These are phyloP conservation scores for Elysia crispata DNA, from an alignment of 2,888 invertebrate species.

Conservation along the genomic window DNA sequence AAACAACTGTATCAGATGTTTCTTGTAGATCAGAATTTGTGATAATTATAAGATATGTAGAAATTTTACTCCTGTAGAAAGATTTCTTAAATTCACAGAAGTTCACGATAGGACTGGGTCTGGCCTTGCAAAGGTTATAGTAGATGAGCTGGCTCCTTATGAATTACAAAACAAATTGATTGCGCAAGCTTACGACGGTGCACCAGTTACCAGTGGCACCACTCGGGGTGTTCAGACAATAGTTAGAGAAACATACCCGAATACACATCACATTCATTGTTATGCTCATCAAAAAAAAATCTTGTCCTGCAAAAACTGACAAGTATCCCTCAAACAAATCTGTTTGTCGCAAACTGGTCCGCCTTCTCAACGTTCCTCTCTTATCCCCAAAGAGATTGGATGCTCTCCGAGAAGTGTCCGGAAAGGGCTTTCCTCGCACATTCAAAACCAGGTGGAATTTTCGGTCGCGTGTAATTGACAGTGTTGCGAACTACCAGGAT, in stretches of 20 bases:
- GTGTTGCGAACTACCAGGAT: too few species aligned
- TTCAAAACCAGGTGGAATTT: too few species aligned
- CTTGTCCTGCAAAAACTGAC: too few species aligned
- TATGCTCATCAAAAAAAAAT: neutral
- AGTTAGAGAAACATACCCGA: neutral
- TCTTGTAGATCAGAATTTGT: neutral
- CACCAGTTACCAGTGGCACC: neutral
- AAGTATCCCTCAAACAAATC: too few species aligned
- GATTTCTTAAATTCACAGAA: neutral
- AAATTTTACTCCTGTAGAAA: neutral
- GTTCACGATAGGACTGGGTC: neutral
- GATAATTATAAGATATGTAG: neutral
- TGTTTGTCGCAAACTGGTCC: too few species aligned
- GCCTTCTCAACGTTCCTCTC: too few species aligned
- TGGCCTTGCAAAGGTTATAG: neutral
- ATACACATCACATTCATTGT: neutral
- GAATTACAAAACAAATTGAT: neutral
- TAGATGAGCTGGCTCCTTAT: neutral
- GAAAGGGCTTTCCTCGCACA: too few species aligned
- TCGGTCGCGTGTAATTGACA: too few species aligned
- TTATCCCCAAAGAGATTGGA: too few species aligned
- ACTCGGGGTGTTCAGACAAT: neutral
- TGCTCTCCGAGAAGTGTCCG: too few species aligned
- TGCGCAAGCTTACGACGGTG: slow-evolving; percentile 11
- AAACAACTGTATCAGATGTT: slow-evolving; percentile 6